These are phyloP conservation scores for Hipposideros armiger DNA, from an alignment of 2,113 vertebrate species.

Conservation along the genomic window DNA sequence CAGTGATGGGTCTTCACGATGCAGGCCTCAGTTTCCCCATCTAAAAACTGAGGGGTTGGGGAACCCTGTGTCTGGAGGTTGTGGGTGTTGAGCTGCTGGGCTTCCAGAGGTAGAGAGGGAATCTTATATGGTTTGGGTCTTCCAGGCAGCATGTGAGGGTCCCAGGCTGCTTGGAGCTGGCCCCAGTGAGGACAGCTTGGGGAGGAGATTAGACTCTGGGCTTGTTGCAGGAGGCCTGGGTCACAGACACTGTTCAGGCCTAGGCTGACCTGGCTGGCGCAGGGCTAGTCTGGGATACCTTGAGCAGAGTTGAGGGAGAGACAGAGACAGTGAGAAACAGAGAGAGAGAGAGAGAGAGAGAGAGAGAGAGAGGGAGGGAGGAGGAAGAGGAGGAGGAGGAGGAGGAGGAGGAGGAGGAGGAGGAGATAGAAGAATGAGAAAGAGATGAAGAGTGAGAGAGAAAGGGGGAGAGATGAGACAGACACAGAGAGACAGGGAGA, in stretches of 20 bases:
- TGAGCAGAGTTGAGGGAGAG: background rate
- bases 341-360: background rate
- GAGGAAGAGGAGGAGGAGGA: accelerated
- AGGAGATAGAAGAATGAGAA: background rate
- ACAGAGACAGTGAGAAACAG: accelerated
- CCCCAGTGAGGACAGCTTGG: accelerated
- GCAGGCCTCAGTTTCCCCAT: background rate
- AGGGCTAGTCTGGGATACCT: background rate
- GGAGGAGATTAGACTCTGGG: background rate
- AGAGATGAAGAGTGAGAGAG: background rate
- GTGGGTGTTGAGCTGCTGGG: background rate
- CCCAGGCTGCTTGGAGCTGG: background rate
- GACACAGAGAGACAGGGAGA: background rate
- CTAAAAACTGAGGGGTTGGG: background rate
- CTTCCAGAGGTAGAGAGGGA: background rate
- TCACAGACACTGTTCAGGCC: background rate
- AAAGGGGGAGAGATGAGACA: background rate
- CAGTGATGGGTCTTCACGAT: background rate
- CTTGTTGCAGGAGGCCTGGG: background rate
- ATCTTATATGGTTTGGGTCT: background rate
- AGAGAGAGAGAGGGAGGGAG: background rate
- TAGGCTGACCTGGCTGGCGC: accelerated
- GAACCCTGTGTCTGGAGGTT: background rate
- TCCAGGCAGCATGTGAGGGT: background rate
- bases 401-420: background rate